A percentile compares a stretch with the other conserved stretches of the same genome.
These are phyloP conservation scores for Cetoscarus ocellatus DNA, from an alignment of 2,797 vertebrate species.

Conservation along the genomic window DNA sequence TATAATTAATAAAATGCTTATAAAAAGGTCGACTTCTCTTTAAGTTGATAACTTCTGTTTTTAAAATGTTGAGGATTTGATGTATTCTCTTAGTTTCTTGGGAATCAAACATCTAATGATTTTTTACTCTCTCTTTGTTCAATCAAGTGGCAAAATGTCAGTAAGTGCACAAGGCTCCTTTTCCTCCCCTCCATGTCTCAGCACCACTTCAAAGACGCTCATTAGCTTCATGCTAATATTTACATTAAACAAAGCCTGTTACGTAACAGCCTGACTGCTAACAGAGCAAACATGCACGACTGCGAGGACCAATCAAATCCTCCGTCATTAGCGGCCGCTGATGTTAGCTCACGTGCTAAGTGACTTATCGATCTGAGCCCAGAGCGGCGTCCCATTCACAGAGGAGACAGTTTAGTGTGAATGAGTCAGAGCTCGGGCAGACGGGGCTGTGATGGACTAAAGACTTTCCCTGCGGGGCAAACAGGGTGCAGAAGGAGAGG, in stretches of 20 bases:
- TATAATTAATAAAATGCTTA: no score
- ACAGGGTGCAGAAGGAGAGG: conserved; percentile 66
- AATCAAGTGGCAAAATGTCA: no score
- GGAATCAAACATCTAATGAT: no score
- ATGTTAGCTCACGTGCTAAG: conserved; percentile 6
- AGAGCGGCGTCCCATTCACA: conserved; percentile 23
- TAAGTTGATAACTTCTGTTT: no score
- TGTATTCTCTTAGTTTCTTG: no score
- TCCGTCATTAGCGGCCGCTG: conserved; percentile 29
- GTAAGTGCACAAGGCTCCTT: not conserved
- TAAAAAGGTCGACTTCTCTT: no score
- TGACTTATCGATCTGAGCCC: conserved; percentile 40
- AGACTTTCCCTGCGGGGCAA: conserved; percentile 52
- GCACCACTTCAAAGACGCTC: not conserved
- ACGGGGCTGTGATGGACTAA: conserved; percentile 50
- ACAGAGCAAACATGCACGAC: conserved; percentile 3
- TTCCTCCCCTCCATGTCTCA: not conserved
- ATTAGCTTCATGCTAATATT: conserved; percentile 4
- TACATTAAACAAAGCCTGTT: not conserved
- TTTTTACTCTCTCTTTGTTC: no score
- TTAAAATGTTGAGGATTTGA: no score
- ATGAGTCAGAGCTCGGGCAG: conserved; percentile 31
- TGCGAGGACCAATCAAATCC: conserved; percentile 28
- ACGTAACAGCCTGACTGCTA: not conserved
- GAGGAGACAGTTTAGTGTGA: conserved; percentile 19